phyloP scores from a whole-genome alignment of 2,888 invertebrate genomes.

The Adelognathus sp. region DNA sequence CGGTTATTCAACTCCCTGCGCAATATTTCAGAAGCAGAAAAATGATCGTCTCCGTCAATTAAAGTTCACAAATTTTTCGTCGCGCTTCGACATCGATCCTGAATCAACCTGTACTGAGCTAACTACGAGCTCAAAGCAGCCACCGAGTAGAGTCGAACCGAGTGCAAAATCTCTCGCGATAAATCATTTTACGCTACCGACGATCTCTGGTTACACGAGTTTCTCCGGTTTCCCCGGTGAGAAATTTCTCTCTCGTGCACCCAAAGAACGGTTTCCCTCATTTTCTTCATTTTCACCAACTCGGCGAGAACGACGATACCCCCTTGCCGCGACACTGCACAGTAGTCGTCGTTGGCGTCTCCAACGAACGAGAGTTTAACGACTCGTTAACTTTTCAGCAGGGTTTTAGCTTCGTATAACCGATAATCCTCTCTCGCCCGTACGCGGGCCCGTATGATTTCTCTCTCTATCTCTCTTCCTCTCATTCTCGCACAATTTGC shows the following conservation, averaged over 20 bases:
- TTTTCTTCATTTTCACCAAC: slow-evolving; percentile 24
- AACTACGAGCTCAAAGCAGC: background rate
- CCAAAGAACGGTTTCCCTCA: background rate
- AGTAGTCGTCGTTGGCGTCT: slow-evolving; percentile 1
- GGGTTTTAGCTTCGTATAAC: slow-evolving; percentile 38
- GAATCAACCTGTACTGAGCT: too few species aligned
- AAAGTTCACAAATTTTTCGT: too few species aligned
- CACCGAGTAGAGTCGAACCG: background rate
- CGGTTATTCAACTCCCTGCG: too few species aligned
- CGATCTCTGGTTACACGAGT: background rate
- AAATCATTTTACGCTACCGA: slow-evolving; percentile 41
- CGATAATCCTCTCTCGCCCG: slow-evolving; percentile 51
- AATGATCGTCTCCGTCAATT: too few species aligned
- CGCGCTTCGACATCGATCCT: too few species aligned
- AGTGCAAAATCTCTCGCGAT: slow-evolving; percentile 33
- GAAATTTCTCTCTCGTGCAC: slow-evolving; percentile 25
- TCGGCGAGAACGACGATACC: background rate
- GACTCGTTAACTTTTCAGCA: slow-evolving; percentile 57
- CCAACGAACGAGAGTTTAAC: slow-evolving; percentile 55
- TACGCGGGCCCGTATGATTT: slow-evolving; percentile 51
- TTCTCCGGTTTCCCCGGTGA: slow-evolving; percentile 32
- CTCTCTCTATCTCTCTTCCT: slow-evolving; percentile 15
- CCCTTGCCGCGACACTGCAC: slow-evolving; percentile 1
- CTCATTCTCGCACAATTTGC: background rate
- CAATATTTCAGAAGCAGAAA: too few species aligned